Base-by-base conservation (phyloP, 2,113 vertebrate species). In the Prinia subflava region DNA sequence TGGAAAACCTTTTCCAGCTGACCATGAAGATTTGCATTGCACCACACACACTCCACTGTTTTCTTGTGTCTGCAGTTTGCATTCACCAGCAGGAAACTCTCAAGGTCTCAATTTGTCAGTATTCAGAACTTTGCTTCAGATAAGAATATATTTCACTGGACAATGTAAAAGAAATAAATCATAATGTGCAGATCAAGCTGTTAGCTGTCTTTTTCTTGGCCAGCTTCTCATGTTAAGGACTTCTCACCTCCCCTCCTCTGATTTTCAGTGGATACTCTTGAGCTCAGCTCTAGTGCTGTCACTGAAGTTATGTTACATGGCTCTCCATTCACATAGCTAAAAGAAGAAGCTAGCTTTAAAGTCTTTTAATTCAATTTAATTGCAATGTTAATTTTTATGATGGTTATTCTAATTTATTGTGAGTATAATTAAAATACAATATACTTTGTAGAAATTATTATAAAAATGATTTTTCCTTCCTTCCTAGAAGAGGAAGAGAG, bases 221-320 rank as follows among this genome's bases (percentile, higher is more conserved):
- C 18, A 70, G 10, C 4, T 82, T 95, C 27, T 85, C 24, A 37
- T 8, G 10, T n/a, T 60, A 78, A 80, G 49, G 18, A 30, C 9
- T 7, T 6, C 0, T 2, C 17, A 52, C 2, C 0, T 69, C 9
- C 4, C 5, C 6, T 57, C 37, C 49, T 59, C n/a, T 65, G 44
- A 64, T 68, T 84, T 85, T 78, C 53, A 62, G n/a, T 35, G 31
- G n/a, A 28, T 68, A 28, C 9, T 9, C 2, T 2, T 5, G 7
- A 91, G 28, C 16, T 74, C 44, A 68, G 30, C 39, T 82, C 7
- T 4, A 6, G 9, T 15, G 10, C 6, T 60, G 39, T 7, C 44
- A 67, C 5, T 63, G n/a, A 77, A 55, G 30, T 63, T 73, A 80
- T 14, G 6, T 19, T 30, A 49, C 13, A 9, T 2, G 20, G 7